Evolutionary conservation across 2,113 vertebrate species (phyloP), one percentile per base, ranked within the genome.

Genomic region (Aythya baeri): DNA sequence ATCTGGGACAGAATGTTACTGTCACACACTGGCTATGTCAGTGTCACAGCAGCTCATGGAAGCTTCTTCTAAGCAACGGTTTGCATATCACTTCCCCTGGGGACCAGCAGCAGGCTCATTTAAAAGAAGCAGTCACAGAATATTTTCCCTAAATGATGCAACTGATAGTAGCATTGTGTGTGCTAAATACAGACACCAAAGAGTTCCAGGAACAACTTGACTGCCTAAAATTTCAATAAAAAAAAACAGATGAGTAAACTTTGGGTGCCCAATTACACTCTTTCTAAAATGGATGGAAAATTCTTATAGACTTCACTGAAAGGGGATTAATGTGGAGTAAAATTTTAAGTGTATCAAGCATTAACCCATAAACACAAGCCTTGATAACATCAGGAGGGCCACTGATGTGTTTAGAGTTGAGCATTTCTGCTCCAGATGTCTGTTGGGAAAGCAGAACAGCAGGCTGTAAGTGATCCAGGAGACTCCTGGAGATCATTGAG

Each of bases 141-240:
- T 92, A 83, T 91, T 95, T 94, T 91, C 50, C 67, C 71, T 92
- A 73, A 87, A 66, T 89, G 41, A 68, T 92, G 77, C 71, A 83
- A 82, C 62, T 55, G 58, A 68, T 71, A 66, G 50, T 82, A 91
- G 73, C 7, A 11, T 62, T 70, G 6, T 82, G 55, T 86, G 32
- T 83, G 25, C 86, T 87, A 80, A 87, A 83, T 72, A 73, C 49
- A 85, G 77, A 44, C 25, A 58, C 25, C 50, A 5, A 73, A 62
- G 49, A 62, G 50, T 87, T 96, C 77, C 46, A 63, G 27, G 74
- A 93, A 92, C 80, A 96, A 27, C 86, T 74, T 59, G 74, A 77
- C n/a, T 17, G 36, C 43, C 25, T 74, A 50, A 76, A 76, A 82
- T 85, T 87, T 82, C 36, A 63, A 54, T 83, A 44, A 50, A 26